Evolutionary conservation across 2,888 invertebrate species (phyloP), one percentile per base, ranked within the genome.

Genomic region (Cynaeus angustus): DNA sequence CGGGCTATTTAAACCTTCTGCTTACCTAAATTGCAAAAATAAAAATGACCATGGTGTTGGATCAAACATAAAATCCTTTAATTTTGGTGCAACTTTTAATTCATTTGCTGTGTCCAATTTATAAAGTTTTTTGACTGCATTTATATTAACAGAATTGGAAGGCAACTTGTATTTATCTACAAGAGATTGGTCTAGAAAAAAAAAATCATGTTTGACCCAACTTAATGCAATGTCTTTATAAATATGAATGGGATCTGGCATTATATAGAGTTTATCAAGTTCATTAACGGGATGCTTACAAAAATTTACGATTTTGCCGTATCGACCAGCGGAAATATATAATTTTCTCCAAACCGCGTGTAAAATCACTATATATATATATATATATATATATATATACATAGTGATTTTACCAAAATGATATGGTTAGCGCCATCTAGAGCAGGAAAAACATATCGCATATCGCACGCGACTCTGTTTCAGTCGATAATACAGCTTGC

Each of bases 221-320:
- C 28, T 13, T 9, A 12, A 26, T 9, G 59, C 59, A 6, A 45
- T 14, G 28, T 59, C 26, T 45, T 59, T 59, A 13, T n/a, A 59
- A 28, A 59, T 45, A 16, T 46, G 14, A 12, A 58, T 41, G 41
- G 7, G 7, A 16, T 58, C 58, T 12, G 41, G 37, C 37, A 41
- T 12, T 56, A 52, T 52, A 30, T 10, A 56, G n/a, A 56, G 10
- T 26, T 9, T 38, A 14, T 56, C 38, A n/a, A 14, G 6, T 10
- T 13, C 3, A 14, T 5, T 6, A 9, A 38, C 6, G 10, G 9
- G 9, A 8, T 38, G 56, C 13, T 7, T 3, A 7, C 5, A 16
- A 3, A 3, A 46, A 16, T 46, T 16, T 1, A 7, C 13, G 3
- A 16, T 16, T 13, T 16, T n/a, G 5, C 13, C 6, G 7, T 5